Conservation (phyloP, 1,140 invertebrate species). For the Metopolophium dirhodum region DNA sequence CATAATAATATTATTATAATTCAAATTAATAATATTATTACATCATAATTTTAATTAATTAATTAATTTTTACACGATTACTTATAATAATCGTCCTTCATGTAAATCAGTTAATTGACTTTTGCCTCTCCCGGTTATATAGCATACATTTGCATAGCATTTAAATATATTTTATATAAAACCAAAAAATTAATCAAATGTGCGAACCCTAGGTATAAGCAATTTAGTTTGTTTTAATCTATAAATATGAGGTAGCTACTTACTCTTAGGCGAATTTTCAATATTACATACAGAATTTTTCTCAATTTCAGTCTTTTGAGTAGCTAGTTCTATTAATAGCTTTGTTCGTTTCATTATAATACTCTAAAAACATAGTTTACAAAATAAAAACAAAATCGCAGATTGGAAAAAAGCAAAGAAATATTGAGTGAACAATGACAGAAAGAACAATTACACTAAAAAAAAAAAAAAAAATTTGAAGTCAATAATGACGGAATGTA, state of each 20-base stretch:
- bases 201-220: neutral
- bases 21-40: neutral
- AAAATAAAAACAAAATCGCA: conserved; percentile 2
- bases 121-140: no score
- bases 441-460: conserved; percentile 12
- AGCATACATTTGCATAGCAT: neutral
- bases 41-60: neutral
- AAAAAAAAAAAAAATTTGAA: neutral
- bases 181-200: neutral
- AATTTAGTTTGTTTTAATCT: neutral
- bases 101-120: no score
- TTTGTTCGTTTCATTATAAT: conserved; percentile 23
- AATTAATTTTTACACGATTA: no score
- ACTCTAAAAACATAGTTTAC: conserved; percentile 2
- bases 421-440: conserved; percentile 31
- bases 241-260: neutral
- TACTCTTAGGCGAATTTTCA: neutral
- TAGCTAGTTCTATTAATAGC: conserved; percentile 13
- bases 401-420: neutral
- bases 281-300: neutral
- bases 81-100: no score
- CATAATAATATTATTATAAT: conserved; percentile 2
- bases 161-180: no score
- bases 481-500: neutral
- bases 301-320: neutral